Base-by-base conservation (phyloP, 2,113 vertebrate genomes). In the Ardeotis arabs region DNA sequence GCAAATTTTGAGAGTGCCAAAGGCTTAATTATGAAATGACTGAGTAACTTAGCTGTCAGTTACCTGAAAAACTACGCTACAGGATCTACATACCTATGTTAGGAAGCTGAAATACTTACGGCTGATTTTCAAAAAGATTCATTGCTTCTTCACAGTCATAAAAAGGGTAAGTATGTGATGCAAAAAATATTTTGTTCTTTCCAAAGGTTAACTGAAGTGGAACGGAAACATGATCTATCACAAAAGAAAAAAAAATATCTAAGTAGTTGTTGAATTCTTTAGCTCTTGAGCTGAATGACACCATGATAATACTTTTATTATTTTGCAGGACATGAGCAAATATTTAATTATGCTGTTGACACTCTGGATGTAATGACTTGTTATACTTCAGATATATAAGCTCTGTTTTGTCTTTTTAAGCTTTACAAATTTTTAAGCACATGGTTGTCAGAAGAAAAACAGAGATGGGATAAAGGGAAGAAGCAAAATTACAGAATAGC, bases 101-200 rank as follows among this genome's bases (percentile, higher is more conserved):
- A 79, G 68, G 63, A 68, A 93, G 45, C 33, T 96, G 89, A 92
- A 76, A 75, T 95, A 99, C 99, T 99, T 97, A 99, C 99, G 99
- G 99, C 44, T 98, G 98, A 93, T 99, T 99, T 97, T 97, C 97
- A 52, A 97, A 95, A 76, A 98, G 98, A 96, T 98, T 98, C 96
- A 98, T 98, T 14, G 99, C 99, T 9, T 98, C 98, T 18, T 97
- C 97, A 76, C 99, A 99, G 97, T 99, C 99, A 59, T 99, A 99
- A 98, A 99, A 99, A 59, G 98, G 98, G 87, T 99, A 99, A 85
- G 97, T 98, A 87, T 98, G 97, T 9, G 97, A 98, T 1, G 98
- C 98, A 95, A 99, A 98, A 96, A 98, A 98, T 95, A 99, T 97
- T 2, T 74, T 94, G 45, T 95, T 95, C 4, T 97, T 96, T 68